Evolutionary conservation across 2,797 vertebrate species (phyloP), one percentile per base, ranked within the genome.

Genomic region (Malurus splendens): DNA sequence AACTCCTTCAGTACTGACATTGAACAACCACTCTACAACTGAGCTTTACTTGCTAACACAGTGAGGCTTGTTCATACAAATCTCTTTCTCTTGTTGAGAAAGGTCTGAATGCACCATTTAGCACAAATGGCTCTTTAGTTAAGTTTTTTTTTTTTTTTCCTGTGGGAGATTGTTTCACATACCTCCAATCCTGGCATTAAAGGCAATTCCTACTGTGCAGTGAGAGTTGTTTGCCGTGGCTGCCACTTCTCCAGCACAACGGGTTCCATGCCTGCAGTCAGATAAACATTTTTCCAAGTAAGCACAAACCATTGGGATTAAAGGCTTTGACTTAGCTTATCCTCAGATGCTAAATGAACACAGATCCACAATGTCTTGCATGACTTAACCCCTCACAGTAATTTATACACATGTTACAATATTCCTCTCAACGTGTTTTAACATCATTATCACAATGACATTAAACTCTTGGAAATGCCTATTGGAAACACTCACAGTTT

Each of bases 141-240:
- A 54, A 12, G n/a, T 72, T 72, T 88, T 65, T 82, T 36, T 33
- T 62, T 73, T 75, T 42, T 44, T 45, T 72, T 76, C 39, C 61
- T 5, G 55, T 14, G 27, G 39, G 28, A 84, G 57, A 90, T 42
- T 90, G 81, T 78, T 89, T 91, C 60, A 94, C 98, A 96, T 97
- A 99, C 99, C 99, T 97, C 99, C 99, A 77, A 99, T 99, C 97
- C 96, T 98, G 95, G 99, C 99, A 52, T 99, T 99, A 96, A 99
- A 99, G 94, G 99, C 98, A 55, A 99, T 99, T 95, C 99, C 99
- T 81, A 99, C 99, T 81, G 98, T 99, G 97, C 99, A 99, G 86
- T 99, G 98, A 39, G 99, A 98, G 97, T 99, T 99, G 97, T 99
- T 99, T 94, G 99, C 99, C 7, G 98, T 98, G 44, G 99, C 99